These are phyloP conservation scores for Syngnathoides biaculeatus DNA, from an alignment of 2,113 vertebrate species.

Conservation along the genomic window DNA sequence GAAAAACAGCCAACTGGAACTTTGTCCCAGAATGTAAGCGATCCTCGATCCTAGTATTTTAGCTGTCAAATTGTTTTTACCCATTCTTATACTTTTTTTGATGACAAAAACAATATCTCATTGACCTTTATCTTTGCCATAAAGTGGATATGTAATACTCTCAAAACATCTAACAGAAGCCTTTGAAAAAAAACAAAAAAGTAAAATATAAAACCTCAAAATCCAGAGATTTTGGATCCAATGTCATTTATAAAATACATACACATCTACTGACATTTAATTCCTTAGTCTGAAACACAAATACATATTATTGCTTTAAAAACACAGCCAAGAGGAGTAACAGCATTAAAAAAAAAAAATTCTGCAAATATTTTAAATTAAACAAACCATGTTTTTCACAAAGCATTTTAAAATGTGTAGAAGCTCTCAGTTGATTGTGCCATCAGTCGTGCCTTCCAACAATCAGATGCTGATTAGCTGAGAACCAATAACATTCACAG, in stretches of 20 bases:
- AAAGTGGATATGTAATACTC: background rate
- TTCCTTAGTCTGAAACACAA: background rate
- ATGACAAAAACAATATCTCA: background rate
- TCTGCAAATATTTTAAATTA: background rate
- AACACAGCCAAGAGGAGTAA: background rate
- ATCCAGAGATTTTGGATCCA: background rate
- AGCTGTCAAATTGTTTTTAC: too few relatives aligned
- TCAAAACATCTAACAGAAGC: background rate
- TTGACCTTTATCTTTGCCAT: background rate
- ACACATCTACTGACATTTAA: background rate
- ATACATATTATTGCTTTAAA: background rate
- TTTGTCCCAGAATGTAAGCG: too few relatives aligned
- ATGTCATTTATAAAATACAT: background rate
- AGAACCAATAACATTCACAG: slow-evolving; percentile 10
- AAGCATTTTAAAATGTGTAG: background rate
- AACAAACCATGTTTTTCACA: slow-evolving; percentile 1
- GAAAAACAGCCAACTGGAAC: too few relatives aligned
- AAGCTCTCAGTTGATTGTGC: slow-evolving; percentile 2
- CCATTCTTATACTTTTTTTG: too few relatives aligned
- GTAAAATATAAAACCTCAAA: background rate
- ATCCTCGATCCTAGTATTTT: too few relatives aligned
- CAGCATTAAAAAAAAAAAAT: background rate
- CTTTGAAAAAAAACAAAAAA: background rate
- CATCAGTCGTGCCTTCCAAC: slow-evolving; percentile 3
- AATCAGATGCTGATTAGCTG: slow-evolving; percentile 10